These are phyloP conservation scores for Aurelia aurita DNA, from an alignment of 30 jellyfish, hydroid and myxozoan genomes.

Conservation along the genomic window DNA sequence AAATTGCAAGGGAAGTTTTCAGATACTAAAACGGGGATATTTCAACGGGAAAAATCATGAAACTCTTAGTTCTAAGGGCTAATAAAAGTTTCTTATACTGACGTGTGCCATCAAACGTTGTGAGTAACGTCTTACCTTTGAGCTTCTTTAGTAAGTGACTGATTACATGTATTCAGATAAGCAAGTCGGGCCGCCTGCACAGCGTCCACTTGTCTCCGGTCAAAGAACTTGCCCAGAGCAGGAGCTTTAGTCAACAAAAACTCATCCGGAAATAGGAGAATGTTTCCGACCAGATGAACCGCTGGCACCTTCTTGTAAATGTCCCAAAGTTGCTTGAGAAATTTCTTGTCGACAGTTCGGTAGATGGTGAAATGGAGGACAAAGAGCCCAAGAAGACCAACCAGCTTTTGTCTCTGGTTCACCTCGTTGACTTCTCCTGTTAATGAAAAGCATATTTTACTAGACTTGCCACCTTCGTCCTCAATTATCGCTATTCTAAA, in stretches of 20 bases:
- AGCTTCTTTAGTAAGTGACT: slow-evolving; percentile 81
- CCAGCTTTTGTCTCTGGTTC: slow-evolving; percentile 63
- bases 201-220: slow-evolving; percentile 83
- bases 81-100: background rate
- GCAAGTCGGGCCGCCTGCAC: slow-evolving; percentile 68
- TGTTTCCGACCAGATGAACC: slow-evolving; percentile 86
- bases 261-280: slow-evolving; percentile 89
- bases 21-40: background rate
- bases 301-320: slow-evolving; percentile 95
- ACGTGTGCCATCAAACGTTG: no score
- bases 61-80: background rate
- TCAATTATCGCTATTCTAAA: no score
- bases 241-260: slow-evolving; percentile 82
- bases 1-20: no score
- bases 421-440: slow-evolving; percentile 79
- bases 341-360: slow-evolving; percentile 86
- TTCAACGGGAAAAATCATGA: background rate
- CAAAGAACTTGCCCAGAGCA: slow-evolving; percentile 70
- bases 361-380: slow-evolving; percentile 84
- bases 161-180: slow-evolving; percentile 76
- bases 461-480: no score
- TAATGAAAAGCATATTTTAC: background rate
- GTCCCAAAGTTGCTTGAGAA: slow-evolving; percentile 85
- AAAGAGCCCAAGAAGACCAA: slow-evolving; percentile 84
- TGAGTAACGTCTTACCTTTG: slow-evolving; percentile 41